phyloP scores from a whole-genome alignment of 2,888 invertebrate genomes.

The Clistopyga incitator region DNA sequence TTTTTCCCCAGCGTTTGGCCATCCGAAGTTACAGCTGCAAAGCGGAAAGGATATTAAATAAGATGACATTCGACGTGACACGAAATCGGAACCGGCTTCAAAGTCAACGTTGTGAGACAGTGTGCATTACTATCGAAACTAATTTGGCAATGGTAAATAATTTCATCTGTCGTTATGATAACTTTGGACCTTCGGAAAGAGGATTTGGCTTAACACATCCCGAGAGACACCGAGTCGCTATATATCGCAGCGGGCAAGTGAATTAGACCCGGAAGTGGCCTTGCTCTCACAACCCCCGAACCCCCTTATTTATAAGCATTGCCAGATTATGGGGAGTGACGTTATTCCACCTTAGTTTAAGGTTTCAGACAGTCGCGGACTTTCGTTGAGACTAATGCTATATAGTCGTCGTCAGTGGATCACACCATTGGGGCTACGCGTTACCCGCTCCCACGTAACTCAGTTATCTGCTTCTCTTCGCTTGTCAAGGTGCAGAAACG shows the following conservation, averaged over 20 bases:
- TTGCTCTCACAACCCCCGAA: neutral
- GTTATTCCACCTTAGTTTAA: slow-evolving; percentile 33
- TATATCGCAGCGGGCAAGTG: slow-evolving; percentile 43
- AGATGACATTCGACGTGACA: neutral
- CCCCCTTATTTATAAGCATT: slow-evolving; percentile 70
- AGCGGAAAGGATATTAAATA: neutral
- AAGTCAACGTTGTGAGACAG: neutral
- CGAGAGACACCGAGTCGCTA: neutral
- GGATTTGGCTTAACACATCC: neutral
- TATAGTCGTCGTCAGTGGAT: slow-evolving; percentile 52
- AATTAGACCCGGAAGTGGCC: slow-evolving; percentile 52
- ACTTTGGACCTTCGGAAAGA: slow-evolving; percentile 3
- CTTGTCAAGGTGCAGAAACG: slow-evolving; percentile 14
- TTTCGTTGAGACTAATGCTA: slow-evolving; percentile 36
- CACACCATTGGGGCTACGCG: slow-evolving; percentile 47
- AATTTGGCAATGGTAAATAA: slow-evolving; percentile 8
- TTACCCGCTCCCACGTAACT: slow-evolving; percentile 58
- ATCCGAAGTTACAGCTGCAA: neutral
- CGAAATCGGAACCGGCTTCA: neutral
- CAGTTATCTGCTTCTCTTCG: slow-evolving; percentile 53
- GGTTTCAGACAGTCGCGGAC: slow-evolving; percentile 21
- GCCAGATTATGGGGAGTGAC: slow-evolving; percentile 58
- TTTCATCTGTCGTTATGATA: slow-evolving; percentile 13
- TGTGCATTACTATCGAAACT: too few species aligned
- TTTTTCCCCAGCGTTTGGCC: neutral